Base-by-base conservation (phyloP, 2,113 vertebrate species). In the Lophura nycthemera region DNA sequence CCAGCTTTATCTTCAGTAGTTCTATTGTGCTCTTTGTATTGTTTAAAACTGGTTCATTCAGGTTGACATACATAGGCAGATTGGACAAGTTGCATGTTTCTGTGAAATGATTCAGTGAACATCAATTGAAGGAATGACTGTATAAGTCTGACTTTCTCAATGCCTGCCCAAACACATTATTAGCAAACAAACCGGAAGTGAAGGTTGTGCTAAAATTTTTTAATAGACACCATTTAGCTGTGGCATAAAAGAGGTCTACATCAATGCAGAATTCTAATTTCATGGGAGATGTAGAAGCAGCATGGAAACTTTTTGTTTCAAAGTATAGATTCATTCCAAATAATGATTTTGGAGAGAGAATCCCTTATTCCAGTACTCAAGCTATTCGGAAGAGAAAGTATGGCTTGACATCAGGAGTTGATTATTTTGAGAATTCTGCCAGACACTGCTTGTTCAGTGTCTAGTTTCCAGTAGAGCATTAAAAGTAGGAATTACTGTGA, bases 1-100 rank as follows among this genome's bases (percentile, higher is more conserved):
- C 45, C 61, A 59, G n/a, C 66, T 89, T 93, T 86, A 76, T 93
- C 66, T 87, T 92, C 42, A 63, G 27, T 69, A 73, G n/a, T 32
- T 75, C 52, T 69, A 20, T 67, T 67, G 61, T 93, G 27, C 15
- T 78, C 86, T 83, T 94, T 81, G 79, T 92, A 84, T 86, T 88
- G 50, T 60, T 71, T 75, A 63, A 86, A 84, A 32, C 20, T 24
- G 24, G 19, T 0, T 32, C 63, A 43, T 54, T 63, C 5, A 73
- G 5, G 10, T 40, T 81, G 65, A 38, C 60, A 70, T 86, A 30
- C 71, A 38, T 36, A 52, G 65, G 13, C 84, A 86, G 47, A 15
- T 75, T 2, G 1, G 40, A 34, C 22, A 81, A 72, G 12, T 57
- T 74, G 43, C 24, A 13, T 56, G 30, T 88, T 88, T 83, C 30